These are phyloP conservation scores for Lathronympha strigana DNA, from an alignment of 2,888 invertebrate species.

Conservation along the genomic window DNA sequence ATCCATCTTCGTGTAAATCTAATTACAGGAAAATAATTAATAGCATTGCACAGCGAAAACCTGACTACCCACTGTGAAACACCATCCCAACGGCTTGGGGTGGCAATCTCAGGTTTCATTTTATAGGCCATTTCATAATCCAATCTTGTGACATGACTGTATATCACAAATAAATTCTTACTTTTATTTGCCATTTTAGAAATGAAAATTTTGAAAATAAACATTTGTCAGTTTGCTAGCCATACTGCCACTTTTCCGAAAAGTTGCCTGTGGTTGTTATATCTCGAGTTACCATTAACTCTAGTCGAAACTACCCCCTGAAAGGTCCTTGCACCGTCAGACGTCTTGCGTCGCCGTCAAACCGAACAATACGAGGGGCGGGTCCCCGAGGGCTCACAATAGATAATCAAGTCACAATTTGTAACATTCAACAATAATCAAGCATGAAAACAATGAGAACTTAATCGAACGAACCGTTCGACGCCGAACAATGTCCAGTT, in stretches of 20 bases:
- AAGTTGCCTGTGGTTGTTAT: not conserved
- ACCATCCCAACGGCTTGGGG: no score
- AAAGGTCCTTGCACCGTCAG: conserved; percentile 26
- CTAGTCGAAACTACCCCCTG: not conserved
- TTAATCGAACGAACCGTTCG: conserved; percentile 61
- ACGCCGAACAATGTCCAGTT: conserved; percentile 64
- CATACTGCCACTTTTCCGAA: not conserved
- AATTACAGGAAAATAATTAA: no score
- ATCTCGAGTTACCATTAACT: not conserved
- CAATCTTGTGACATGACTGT: no score
- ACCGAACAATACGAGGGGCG: conserved; percentile 25
- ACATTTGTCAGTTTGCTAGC: not conserved
- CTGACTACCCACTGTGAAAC: no score
- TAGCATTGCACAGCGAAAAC: no score
- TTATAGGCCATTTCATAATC: no score
- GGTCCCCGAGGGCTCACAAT: conserved; percentile 40
- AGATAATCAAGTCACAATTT: conserved; percentile 48
- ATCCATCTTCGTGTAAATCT: no score
- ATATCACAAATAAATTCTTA: no score
- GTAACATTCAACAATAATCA: conserved; percentile 58
- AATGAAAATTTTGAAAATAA: not conserved
- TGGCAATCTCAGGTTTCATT: no score
- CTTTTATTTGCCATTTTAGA: no score
- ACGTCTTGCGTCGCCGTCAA: conserved; percentile 19
- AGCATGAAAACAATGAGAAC: conserved; percentile 62